Evolutionary conservation across 2,797 vertebrate genomes (phyloP).

Genomic region (Chaenodraco wilsoni): DNA sequence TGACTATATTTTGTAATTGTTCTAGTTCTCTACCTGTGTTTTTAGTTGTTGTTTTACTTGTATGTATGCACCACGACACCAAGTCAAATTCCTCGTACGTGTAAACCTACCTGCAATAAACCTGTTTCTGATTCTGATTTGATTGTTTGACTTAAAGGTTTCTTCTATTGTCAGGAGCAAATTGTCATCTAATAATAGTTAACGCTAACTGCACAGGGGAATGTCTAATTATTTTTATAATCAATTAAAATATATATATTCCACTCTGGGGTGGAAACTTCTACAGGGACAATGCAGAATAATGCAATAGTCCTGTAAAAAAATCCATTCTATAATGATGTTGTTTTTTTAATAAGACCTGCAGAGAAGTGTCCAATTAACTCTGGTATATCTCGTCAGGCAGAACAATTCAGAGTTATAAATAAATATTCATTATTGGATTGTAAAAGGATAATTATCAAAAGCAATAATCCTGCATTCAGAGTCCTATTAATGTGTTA

Average conservation of each 20-base stretch:
- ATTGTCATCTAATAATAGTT: not conserved
- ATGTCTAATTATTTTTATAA: conserved; percentile 12
- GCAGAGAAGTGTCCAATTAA: not conserved
- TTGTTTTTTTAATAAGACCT: not conserved
- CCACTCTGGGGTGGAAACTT: not conserved
- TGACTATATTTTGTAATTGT: no score
- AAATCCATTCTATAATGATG: not conserved
- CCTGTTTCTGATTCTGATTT: not conserved
- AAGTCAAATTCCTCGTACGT: no score
- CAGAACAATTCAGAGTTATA: not conserved
- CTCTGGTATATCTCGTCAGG: no score
- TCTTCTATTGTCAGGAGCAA: conserved; percentile 2
- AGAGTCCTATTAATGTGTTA: no score
- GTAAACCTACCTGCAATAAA: no score
- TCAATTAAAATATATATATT: not conserved
- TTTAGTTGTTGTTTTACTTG: no score
- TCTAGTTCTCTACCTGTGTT: no score
- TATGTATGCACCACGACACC: no score
- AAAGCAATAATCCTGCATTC: no score
- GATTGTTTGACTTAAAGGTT: not conserved
- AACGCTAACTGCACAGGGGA: not conserved
- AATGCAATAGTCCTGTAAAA: not conserved
- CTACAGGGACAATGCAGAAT: not conserved
- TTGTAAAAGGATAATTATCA: not conserved
- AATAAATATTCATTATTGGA: not conserved